Base-by-base conservation (phyloP, 2,888 invertebrate genomes). In the Nasonia oneida region DNA sequence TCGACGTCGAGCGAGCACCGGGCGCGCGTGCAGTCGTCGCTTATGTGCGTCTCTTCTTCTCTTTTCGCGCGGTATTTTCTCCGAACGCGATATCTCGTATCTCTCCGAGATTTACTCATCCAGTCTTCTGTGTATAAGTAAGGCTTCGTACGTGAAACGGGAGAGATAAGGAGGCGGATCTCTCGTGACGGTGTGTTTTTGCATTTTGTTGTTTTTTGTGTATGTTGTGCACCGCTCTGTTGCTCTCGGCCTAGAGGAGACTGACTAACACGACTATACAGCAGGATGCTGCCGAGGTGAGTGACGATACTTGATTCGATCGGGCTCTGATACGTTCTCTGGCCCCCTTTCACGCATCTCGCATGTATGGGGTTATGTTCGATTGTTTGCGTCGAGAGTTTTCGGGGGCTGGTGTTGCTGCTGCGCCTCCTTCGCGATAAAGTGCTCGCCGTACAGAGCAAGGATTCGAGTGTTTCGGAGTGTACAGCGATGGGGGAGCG, bases 1-100 rank as follows among this genome's bases (percentile, higher is more conserved):
- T 92, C 91, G 90, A 90, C 90, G 67, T 67, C 67, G 91, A 90
- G 90, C 90, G 91, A 91, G 90, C 90, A 90, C 86, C 86, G 84
- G 84, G 57, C 79, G 84, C 88, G 89, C 84, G 89, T 89, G 67
- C 67, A 2, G 47, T 2, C 90, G 89, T 88, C 80, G 83, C 81
- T 86, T 88, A 85, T 29, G 14, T 3, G 33, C 70, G 39, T 47
- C 47, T 47, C 47, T 47, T 47, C 23, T 23, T 23, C 42, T 47
- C 12, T 47, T 47, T 47, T 47, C 42, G 12, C 42, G 42, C 23
- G 23, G 23, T 23, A 23, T 23, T 23, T 23, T 23, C 23, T 12
- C 18, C 64, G 64, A n/a, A 23, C 77, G 64, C 53, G 37, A 77
- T 78, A 37, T 33, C 57, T 76, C 29, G 29, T 29, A 23, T 33